Percentiles rank a stretch among this genome's conserved stretches.
Evolutionary conservation across 2,888 invertebrate species (phyloP).

Genomic region (Drosophila quinaria): DNA sequence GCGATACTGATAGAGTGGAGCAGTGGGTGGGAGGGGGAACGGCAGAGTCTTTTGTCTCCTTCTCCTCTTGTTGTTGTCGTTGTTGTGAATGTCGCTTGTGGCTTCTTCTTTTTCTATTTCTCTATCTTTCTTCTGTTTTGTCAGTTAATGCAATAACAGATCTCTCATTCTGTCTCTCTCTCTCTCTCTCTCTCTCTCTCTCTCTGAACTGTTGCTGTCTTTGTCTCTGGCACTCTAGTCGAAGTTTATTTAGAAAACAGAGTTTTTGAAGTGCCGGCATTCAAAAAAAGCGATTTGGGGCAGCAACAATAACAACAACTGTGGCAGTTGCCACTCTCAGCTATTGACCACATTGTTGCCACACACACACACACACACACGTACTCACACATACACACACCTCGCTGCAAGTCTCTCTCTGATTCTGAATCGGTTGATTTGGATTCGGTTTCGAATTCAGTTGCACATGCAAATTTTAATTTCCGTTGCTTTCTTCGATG

Average conservation of each 20-base stretch:
- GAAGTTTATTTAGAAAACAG: constrained; percentile 46
- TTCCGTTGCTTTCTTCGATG: constrained; percentile 80
- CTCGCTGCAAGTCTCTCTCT: constrained; percentile 13
- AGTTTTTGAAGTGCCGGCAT: constrained; percentile 41
- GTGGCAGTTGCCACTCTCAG: constrained; percentile 32
- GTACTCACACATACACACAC: background rate
- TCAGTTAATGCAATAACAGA: constrained; percentile 48
- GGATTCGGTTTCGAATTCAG: constrained; percentile 25
- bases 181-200: constrained; percentile 3
- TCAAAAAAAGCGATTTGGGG: constrained; percentile 35
- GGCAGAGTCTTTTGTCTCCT: background rate
- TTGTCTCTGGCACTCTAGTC: constrained; percentile 11
- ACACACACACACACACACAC: constrained; percentile 12
- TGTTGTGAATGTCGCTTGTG: constrained; percentile 47
- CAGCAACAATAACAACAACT: constrained; percentile 11
- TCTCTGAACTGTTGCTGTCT: background rate
- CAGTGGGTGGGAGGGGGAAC: too few species aligned
- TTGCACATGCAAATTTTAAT: constrained; percentile 82
- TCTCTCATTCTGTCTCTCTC: constrained; percentile 14
- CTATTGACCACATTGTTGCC: constrained; percentile 46
- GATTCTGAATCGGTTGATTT: constrained; percentile 20
- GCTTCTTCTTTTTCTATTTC: constrained; percentile 16
- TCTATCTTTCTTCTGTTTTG: background rate
- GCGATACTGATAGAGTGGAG: background rate
- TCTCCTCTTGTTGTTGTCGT: constrained; percentile 10